Evolutionary conservation across 2,888 invertebrate genomes (phyloP), one percentile per base, ranked within the genome.

Genomic region (Oscheius sp.): DNA sequence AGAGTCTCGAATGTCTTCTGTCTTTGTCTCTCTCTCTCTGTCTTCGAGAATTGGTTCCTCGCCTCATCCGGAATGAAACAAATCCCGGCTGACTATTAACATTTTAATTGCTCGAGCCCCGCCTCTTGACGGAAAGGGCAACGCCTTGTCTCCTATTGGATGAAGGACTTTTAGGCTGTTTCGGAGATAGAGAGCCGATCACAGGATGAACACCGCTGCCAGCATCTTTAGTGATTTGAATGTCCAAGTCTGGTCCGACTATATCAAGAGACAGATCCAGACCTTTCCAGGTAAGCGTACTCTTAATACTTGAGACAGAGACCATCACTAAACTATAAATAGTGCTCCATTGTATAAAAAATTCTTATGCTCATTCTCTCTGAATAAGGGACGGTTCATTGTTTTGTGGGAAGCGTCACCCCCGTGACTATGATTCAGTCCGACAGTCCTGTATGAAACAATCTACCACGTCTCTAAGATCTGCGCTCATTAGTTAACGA

Each of bases 211-310:
- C 53, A 21, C 42, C 42, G 42, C 68, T 9, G 42, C 35, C 37
- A 37, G 53, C 21, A 53, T 68, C 68, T 74, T 74, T 58, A 37
- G 32, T 47, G 60, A 68, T 29, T 32, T 68, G 13, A 47, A 70
- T 32, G 62, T 74, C 2, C 74, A 74, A 62, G 70, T 82, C 29
- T 83, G 83, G 83, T 76, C 59, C 33, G 83, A 83, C 63, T 82
- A 78, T 58, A 80, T 79, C 77, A 83, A 83, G 50, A 75, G 77
- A 10, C 80, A 81, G 47, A 57, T 48, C 7, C 66, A 68, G 35
- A 48, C 62, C 35, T 59, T 74, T n/a, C 63, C 73, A 63, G 73
- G 73, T 73, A 29, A 37, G 68, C n/a, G 1, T 9, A 55, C 29
- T 60, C n/a, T 53, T 2, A 21, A 53, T 2, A 53, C 1, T 3